These are phyloP conservation scores for Neelides folsomi DNA, from an alignment of 2,888 invertebrate genomes.

Conservation along the genomic window DNA sequence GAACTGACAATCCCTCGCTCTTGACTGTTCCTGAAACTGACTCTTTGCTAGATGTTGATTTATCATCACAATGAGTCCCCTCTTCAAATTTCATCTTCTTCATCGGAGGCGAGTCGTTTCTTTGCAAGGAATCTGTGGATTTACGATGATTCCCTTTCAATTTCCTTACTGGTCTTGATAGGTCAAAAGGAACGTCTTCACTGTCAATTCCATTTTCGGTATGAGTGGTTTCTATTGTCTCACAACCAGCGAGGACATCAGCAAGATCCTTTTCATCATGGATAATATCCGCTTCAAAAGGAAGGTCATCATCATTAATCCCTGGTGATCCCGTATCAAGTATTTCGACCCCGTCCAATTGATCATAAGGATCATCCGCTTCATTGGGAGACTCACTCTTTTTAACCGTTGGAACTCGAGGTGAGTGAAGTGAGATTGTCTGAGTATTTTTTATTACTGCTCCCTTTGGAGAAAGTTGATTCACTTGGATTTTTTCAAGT, in stretches of 20 bases:
- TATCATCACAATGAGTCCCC: neutral
- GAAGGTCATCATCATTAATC: slow-evolving; percentile 26
- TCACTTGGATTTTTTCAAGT: neutral
- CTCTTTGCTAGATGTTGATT: slow-evolving; percentile 5
- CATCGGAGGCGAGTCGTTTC: slow-evolving; percentile 3
- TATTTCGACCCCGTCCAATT: slow-evolving; percentile 25
- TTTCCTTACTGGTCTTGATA: slow-evolving; percentile 1
- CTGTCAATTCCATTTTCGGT: slow-evolving; percentile 17
- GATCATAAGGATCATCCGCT: slow-evolving; percentile 15
- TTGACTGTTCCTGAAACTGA: neutral
- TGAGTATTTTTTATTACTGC: neutral
- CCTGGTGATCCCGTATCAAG: slow-evolving; percentile 22
- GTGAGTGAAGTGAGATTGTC: neutral
- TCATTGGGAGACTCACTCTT: neutral
- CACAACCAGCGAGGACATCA: slow-evolving; percentile 24
- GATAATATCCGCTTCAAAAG: slow-evolving; percentile 31
- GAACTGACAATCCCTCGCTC: neutral
- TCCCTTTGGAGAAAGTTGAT: neutral
- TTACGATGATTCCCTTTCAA: neutral
- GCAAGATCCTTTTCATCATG: slow-evolving; percentile 32
- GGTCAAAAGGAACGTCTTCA: slow-evolving; percentile 11
- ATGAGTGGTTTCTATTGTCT: slow-evolving; percentile 1
- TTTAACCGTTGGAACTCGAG: neutral
- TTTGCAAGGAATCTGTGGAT: neutral
- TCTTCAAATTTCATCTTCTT: slow-evolving; percentile 4